phyloP scores from a whole-genome alignment of 2,888 invertebrate species.

The Aleiodes leptofemur region DNA sequence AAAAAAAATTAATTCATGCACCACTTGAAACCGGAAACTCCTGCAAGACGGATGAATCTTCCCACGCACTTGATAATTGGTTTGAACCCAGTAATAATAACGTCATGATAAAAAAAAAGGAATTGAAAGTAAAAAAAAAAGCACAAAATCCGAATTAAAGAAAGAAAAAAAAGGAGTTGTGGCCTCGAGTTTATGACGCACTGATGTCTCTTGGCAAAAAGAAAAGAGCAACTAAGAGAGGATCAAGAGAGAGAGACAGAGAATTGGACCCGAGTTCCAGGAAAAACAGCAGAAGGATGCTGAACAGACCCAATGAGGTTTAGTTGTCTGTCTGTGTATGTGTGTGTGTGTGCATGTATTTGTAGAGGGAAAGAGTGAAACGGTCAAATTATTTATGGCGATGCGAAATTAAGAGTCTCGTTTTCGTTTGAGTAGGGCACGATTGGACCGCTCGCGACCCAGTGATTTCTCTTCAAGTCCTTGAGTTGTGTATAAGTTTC shows the following conservation, averaged over 20 bases:
- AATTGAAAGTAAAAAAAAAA: conserved; percentile 24
- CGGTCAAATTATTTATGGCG: conserved; percentile 75
- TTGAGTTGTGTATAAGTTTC: conserved; percentile 55
- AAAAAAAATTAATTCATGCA: conserved; percentile 2
- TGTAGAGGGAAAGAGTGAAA: conserved; percentile 66
- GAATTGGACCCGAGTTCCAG: conserved; percentile 26
- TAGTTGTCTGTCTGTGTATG: conserved; percentile 33
- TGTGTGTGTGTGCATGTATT: conserved; percentile 57
- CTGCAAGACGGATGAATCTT: background rate
- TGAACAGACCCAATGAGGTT: conserved; percentile 41
- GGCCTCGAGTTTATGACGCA: conserved; percentile 41
- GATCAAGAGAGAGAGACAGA: conserved; percentile 39
- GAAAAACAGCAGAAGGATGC: conserved; percentile 25
- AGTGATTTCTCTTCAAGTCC: conserved; percentile 64
- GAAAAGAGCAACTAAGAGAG: conserved; percentile 41
- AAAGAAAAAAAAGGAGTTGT: conserved; percentile 43
- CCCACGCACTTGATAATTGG: conserved; percentile 22
- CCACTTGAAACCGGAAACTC: conserved; percentile 1
- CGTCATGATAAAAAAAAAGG: conserved; percentile 1
- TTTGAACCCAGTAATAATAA: conserved; percentile 18
- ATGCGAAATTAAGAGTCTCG: conserved; percentile 74
- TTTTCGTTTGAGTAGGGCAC: conserved; percentile 67
- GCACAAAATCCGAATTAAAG: background rate
- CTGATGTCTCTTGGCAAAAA: conserved; percentile 26
- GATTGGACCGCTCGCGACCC: conserved; percentile 63